A percentile compares a stretch with the other conserved stretches of the same genome.
Evolutionary conservation across 2,797 vertebrate species (phyloP).

Genomic region (Petrocephalus sullivani): DNA sequence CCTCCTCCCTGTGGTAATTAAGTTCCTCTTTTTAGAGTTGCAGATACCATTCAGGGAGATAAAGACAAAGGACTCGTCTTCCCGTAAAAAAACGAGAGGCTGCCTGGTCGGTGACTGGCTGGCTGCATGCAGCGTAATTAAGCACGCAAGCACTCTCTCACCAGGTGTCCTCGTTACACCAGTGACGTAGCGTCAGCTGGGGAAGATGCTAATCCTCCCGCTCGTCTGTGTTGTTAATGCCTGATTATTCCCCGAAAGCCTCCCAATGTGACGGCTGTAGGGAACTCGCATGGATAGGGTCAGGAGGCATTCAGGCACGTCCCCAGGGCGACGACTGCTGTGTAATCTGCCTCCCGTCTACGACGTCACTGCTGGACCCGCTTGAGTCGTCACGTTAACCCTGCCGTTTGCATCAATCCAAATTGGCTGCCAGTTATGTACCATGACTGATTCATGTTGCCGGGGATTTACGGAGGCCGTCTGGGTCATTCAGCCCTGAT

Average conservation of each 20-base stretch:
- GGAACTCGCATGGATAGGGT: not conserved
- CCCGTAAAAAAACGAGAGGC: not conserved
- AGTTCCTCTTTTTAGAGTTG: not conserved
- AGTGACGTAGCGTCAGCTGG: not conserved
- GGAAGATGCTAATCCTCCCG: not conserved
- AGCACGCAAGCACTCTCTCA: not conserved
- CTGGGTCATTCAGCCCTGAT: not conserved
- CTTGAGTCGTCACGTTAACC: not conserved
- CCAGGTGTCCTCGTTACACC: not conserved
- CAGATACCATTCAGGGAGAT: not conserved
- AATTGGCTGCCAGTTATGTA: not conserved
- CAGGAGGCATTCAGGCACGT: not conserved
- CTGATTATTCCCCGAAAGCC: not conserved
- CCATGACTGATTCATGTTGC: not conserved
- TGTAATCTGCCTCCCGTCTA: not conserved
- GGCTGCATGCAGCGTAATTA: not conserved
- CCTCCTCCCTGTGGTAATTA: not conserved
- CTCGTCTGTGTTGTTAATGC: conserved; percentile 1
- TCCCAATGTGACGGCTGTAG: not conserved
- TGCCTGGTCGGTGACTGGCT: not conserved
- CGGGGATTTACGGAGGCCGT: not conserved
- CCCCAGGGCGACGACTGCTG: not conserved
- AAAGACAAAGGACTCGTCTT: conserved; percentile 3
- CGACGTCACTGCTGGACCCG: not conserved
- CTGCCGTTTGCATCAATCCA: not conserved